A percentile compares a stretch with the other conserved stretches of the same genome.
These are phyloP conservation scores for Ceryle rudis DNA, from an alignment of 2,797 vertebrate species.

Conservation along the genomic window DNA sequence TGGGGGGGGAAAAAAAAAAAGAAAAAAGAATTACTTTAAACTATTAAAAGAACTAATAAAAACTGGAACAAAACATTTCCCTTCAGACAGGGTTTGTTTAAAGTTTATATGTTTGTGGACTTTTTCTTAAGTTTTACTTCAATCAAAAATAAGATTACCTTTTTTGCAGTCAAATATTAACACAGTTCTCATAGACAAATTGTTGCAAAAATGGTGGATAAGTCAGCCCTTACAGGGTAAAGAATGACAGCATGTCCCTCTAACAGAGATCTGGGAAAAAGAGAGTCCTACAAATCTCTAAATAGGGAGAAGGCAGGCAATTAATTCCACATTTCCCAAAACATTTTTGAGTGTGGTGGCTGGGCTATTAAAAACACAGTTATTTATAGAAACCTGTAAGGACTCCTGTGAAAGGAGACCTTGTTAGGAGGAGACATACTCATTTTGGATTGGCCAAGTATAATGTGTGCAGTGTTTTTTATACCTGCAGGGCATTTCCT, in stretches of 20 bases:
- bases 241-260: background rate
- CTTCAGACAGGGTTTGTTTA: background rate
- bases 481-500: constrained; percentile 57
- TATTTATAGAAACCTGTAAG: constrained; percentile 57
- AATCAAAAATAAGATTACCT: background rate
- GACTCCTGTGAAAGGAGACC: constrained; percentile 25
- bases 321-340: constrained; percentile 59
- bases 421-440: constrained; percentile 31
- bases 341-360: background rate
- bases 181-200: background rate
- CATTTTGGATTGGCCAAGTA: constrained; percentile 6
- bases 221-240: background rate
- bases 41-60: background rate
- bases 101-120: background rate
- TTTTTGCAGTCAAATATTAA: background rate
- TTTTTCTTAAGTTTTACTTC: background rate
- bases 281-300: background rate
- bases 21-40: background rate
- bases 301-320: constrained; percentile 3
- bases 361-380: constrained; percentile 50
- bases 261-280: background rate
- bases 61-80: background rate
- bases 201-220: background rate
- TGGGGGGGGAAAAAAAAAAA: background rate
- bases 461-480: constrained; percentile 10